Conservation (phyloP, 2,888 invertebrate genomes). For the Autographa pulchrina region DNA sequence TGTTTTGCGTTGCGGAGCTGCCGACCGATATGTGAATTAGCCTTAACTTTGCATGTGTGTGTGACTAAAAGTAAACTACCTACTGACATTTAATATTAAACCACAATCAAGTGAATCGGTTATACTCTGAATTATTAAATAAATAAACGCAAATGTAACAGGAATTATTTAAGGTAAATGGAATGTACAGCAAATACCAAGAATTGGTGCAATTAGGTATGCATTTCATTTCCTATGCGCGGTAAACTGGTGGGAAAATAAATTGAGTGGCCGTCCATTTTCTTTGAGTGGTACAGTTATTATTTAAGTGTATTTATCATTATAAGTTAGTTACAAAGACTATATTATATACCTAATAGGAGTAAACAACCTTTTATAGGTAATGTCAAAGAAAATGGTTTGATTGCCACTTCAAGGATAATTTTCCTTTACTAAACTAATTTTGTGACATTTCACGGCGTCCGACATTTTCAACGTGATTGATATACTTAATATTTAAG, state of each 20-base stretch:
- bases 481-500: conserved; percentile 40
- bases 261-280: not conserved
- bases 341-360: not conserved
- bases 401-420: not conserved
- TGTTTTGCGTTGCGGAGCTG: too few species aligned
- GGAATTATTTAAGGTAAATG: not conserved
- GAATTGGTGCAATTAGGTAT: not conserved
- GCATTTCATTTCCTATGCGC: conserved; percentile 6
- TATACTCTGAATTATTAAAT: not conserved
- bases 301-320: not conserved
- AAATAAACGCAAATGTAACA: conserved; percentile 1
- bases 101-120: not conserved
- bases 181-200: not conserved
- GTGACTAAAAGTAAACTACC: not conserved
- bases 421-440: not conserved
- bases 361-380: not conserved
- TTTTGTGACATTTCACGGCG: conserved; percentile 11
- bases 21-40: too few species aligned
- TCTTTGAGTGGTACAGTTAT: not conserved
- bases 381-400: not conserved
- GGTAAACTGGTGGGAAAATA: not conserved
- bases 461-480: conserved; percentile 39
- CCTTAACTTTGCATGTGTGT: too few species aligned
- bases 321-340: not conserved
- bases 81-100: not conserved